These are phyloP conservation scores for Cantharis lateralis DNA, from an alignment of 2,888 invertebrate species.

Conservation along the genomic window DNA sequence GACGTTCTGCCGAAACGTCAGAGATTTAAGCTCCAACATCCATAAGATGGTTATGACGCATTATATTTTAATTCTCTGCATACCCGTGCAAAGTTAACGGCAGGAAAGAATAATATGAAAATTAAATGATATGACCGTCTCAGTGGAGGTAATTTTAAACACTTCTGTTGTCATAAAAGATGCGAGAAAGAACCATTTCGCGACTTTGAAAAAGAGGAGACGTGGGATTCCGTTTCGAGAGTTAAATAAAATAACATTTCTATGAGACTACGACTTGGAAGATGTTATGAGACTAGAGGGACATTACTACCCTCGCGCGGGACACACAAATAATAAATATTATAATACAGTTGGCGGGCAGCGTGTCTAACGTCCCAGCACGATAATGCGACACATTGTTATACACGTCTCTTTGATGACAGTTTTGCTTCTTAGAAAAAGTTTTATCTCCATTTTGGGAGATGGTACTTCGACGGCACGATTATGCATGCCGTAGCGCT, in stretches of 20 bases:
- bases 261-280: slow-evolving; percentile 48
- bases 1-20: slow-evolving; percentile 37
- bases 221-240: slow-evolving; percentile 52
- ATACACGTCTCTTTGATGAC: slow-evolving; percentile 54
- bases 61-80: slow-evolving; percentile 52
- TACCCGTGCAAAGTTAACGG: slow-evolving; percentile 42
- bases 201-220: slow-evolving; percentile 55
- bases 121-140: slow-evolving; percentile 56
- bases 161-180: slow-evolving; percentile 56
- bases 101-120: slow-evolving; percentile 51
- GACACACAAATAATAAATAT: slow-evolving; percentile 59
- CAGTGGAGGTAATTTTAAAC: slow-evolving; percentile 56
- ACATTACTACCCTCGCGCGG: slow-evolving; percentile 47
- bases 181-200: slow-evolving; percentile 53
- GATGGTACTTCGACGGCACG: slow-evolving; percentile 33
- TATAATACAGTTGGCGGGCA: slow-evolving; percentile 53
- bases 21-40: slow-evolving; percentile 47
- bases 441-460: slow-evolving; percentile 54
- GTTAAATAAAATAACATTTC: slow-evolving; percentile 56
- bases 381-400: slow-evolving; percentile 56
- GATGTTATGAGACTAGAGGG: slow-evolving; percentile 52
- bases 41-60: slow-evolving; percentile 53
- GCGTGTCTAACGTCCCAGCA: slow-evolving; percentile 42
- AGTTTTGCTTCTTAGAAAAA: slow-evolving; percentile 56
- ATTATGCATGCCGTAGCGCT: slow-evolving; percentile 38